Base-by-base conservation (phyloP, 2,888 invertebrate species). In the Sclerodermus sp. region DNA sequence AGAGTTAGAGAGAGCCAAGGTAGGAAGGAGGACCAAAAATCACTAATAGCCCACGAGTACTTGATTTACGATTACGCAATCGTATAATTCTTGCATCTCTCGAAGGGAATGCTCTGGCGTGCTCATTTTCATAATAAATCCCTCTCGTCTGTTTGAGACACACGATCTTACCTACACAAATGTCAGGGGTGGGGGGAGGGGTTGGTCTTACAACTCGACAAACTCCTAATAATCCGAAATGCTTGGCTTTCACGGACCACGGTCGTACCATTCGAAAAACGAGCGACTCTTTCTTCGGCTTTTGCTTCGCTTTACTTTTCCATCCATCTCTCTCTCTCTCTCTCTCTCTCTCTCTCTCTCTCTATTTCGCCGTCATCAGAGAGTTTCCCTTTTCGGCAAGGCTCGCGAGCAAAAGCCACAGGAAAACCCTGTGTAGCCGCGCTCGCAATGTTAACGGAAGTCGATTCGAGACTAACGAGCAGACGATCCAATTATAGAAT, bases 401-500 rank as follows among this genome's bases (percentile, higher is more conserved):
- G 23, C 8, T 23, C 23, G 23, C 23, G 8, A 23, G 23, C 23
- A 5, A n/a, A n/a, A n/a, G n/a, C 8, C 23, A 8, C 23, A 23
- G 23, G 8, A 8, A 23, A 23, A 23, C 23, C 23, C 3, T 8
- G 23, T 23, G 8, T 8, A 23, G 16, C 18, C 56, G 57, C 53
- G 57, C 60, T 65, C 58, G 56, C 53, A 56, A 57, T 62, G 63
- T 68, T 68, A 73, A 71, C 68, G 67, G 64, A 72, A 69, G 68
- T 71, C 72, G 61, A 71, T 71, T 66, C 64, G 60, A 49, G 60
- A 55, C 59, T 63, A 66, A 66, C 68, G 64, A 66, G 60, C 66
- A 55, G 62, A 58, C 67, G 63, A 72, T 72, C 71, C 72, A 74
- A 74, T 74, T 74, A 74, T 63, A 71, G 67, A 67, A 70, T 72